A percentile compares a stretch with the other conserved stretches of the same genome.
phyloP scores from a whole-genome alignment of 2,888 invertebrate species.

The Amorpha juglandis region DNA sequence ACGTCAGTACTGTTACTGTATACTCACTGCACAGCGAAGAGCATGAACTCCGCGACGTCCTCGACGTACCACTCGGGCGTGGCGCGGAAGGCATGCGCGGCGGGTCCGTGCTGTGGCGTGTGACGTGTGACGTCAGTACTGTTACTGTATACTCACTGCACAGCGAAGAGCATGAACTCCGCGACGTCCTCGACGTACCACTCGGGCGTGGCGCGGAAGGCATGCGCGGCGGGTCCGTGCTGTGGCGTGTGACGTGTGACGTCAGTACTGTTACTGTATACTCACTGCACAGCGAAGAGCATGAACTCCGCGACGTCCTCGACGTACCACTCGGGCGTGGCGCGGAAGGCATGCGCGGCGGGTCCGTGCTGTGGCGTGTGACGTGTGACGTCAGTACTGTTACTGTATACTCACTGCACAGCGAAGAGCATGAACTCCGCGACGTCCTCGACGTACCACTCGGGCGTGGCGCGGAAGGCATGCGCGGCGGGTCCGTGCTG shows the following conservation, averaged over 20 bases:
- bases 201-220: conserved; percentile 96
- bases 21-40: conserved; percentile 96
- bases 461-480: conserved; percentile 95
- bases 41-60: conserved; percentile 97
- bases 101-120: conserved; percentile 81
- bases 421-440: conserved; percentile 97
- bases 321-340: conserved; percentile 98
- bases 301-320: conserved; percentile 99
- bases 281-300: conserved; percentile 96
- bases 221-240: conserved; percentile 57
- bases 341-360: conserved; percentile 87
- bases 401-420: conserved; percentile 89
- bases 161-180: conserved; percentile 95
- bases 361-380: conserved; percentile 85
- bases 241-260: conserved; percentile 87
- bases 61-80: conserved; percentile 99
- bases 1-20: conserved; percentile 80
- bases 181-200: conserved; percentile 99
- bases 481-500: conserved; percentile 60
- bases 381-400: conserved; percentile 86
- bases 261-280: conserved; percentile 81
- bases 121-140: conserved; percentile 87
- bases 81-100: conserved; percentile 88
- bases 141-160: conserved; percentile 89
- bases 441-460: conserved; percentile 99